phyloP scores from a whole-genome alignment of 2,797 vertebrate genomes.

The Schizothorax lantsangensis region DNA sequence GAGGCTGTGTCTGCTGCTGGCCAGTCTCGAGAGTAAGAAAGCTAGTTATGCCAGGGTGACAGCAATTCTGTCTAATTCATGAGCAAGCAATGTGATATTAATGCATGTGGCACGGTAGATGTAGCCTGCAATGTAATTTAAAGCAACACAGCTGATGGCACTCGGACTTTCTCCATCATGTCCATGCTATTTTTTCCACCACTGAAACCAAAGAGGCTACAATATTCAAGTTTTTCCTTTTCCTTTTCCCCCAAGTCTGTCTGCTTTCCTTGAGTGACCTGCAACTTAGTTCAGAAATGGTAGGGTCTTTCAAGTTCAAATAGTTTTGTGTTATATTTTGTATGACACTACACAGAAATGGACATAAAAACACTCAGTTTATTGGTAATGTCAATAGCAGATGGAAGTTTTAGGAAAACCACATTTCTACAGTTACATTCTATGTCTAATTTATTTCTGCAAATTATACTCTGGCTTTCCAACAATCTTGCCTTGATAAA shows the following conservation, averaged over 20 bases:
- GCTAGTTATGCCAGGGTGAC: conserved; percentile 39
- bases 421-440: not conserved
- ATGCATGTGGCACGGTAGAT: conserved; percentile 40
- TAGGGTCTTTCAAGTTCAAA: not conserved
- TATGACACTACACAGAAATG: not conserved
- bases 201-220: conserved; percentile 19
- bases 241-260: not conserved
- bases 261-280: not conserved
- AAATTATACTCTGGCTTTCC: not conserved
- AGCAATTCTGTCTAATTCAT: conserved; percentile 53
- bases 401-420: not conserved
- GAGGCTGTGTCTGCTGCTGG: conserved; percentile 38
- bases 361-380: not conserved
- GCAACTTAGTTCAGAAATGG: not conserved
- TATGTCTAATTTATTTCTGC: not conserved
- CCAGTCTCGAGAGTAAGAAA: conserved; percentile 34
- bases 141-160: conserved; percentile 31
- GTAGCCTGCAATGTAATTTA: conserved; percentile 39
- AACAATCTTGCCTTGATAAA: conserved; percentile 14
- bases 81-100: conserved; percentile 56
- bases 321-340: not conserved
- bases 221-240: not conserved
- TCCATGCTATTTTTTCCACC: conserved; percentile 23
- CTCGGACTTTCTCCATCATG: conserved; percentile 4
- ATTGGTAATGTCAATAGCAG: not conserved